Evolutionary conservation across 2,113 vertebrate species (phyloP).

Genomic region (Ictalurus furcatus): DNA sequence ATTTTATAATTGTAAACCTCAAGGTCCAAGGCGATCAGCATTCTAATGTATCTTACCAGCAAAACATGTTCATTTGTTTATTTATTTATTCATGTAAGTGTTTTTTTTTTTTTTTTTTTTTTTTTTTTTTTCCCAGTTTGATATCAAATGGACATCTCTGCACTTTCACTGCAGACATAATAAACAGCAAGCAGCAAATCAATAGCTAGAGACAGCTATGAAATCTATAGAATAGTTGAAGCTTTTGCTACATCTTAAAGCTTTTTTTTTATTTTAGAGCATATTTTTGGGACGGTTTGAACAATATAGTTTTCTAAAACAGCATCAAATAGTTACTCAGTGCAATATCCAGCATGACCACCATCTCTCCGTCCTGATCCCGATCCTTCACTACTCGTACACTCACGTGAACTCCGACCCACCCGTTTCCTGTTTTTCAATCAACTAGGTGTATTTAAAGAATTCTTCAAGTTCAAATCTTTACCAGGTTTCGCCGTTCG

Average conservation of each 20-base stretch:
- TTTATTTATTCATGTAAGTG: background rate
- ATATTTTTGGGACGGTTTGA: background rate
- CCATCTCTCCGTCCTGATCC: background rate
- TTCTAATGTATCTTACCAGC: background rate
- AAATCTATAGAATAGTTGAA: background rate
- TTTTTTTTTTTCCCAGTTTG: background rate
- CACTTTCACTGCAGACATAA: background rate
- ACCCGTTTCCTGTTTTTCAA: background rate
- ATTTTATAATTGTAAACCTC: background rate
- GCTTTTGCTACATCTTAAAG: background rate
- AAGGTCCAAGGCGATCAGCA: background rate
- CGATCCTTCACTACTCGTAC: no score
- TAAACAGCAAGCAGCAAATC: background rate
- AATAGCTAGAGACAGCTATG: background rate
- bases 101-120: no score
- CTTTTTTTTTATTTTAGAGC: background rate
- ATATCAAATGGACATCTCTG: background rate
- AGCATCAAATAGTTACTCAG: background rate
- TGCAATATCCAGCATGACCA: background rate
- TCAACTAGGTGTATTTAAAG: background rate
- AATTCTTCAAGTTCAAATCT: background rate
- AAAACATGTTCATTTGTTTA: background rate
- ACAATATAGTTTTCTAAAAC: background rate
- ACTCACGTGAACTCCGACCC: background rate
- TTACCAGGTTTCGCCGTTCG: background rate